Evolutionary conservation across 2,888 invertebrate species (phyloP), one percentile per base, ranked within the genome.

Genomic region (Bombylius major): DNA sequence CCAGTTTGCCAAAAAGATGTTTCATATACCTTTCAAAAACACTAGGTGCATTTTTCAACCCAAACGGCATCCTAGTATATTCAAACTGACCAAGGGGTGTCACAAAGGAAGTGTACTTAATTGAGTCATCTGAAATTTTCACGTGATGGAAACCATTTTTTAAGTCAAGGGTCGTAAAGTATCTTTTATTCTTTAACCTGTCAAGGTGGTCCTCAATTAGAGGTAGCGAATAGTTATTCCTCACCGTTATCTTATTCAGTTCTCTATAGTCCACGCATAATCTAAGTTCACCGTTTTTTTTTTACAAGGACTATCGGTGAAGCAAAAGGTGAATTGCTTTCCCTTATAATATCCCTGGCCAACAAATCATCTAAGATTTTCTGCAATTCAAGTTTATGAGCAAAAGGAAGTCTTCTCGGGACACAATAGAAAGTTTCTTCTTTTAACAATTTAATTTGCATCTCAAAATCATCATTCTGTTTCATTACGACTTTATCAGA

Each of bases 101-200:
- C 8, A 50, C 52, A 23, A 57, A 55, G 5, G 57, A 51, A 2
- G 60, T 62, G 39, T 53, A 62, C 50, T 61, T 58, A 11, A 58
- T 57, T 5, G 60, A 62, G 1, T 62, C 59, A 13, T 54, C 57
- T 3, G 56, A 50, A 31, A 62, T 50, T 4, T 46, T 52, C 3
- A 63, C 54, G 34, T 64, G 64, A 51, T 62, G 56, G 48, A 64
- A 65, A 5, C 63, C 64, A 51, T 61, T 62, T 36, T 36, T 36
- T 4, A 36, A 4, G 36, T 36, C 36, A 1, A 36, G 9, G 9
- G 9, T 8, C 6, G 36, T 8, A 36, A 36, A 36, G 36, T 36
- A 36, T 4, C 4, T 36, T 36, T 9, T 36, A 23, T 23, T 23
- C 23, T 23, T 23, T 23, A 23, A 23, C 23, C 23, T 23, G n/a